phyloP scores from a whole-genome alignment of 2,797 vertebrate genomes.

The Oreochromis mossambicus region DNA sequence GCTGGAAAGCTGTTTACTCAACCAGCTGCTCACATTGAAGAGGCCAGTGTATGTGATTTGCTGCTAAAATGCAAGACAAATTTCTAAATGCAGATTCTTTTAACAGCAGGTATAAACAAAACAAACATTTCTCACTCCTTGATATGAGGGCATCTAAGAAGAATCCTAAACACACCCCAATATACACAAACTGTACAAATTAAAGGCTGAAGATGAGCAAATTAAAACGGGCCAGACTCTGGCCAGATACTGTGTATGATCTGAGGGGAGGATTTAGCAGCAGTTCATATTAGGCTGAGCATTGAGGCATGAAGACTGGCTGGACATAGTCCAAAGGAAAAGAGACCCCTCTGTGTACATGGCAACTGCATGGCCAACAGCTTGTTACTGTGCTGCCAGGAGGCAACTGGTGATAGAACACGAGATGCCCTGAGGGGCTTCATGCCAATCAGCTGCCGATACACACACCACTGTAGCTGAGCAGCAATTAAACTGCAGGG shows the following conservation, averaged over 20 bases:
- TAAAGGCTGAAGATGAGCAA: constrained; percentile 11
- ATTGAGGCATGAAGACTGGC: constrained; percentile 51
- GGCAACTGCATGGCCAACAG: constrained; percentile 60
- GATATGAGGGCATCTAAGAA: background rate
- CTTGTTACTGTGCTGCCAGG: constrained; percentile 64
- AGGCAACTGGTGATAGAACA: constrained; percentile 66
- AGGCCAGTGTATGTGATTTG: background rate
- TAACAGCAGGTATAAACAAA: background rate
- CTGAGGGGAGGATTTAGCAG: constrained; percentile 39
- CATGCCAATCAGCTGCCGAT: constrained; percentile 60
- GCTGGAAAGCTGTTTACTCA: constrained; percentile 36
- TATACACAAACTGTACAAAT: background rate
- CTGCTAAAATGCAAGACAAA: background rate
- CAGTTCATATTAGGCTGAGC: constrained; percentile 63
- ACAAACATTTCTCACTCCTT: background rate
- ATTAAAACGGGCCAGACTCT: background rate
- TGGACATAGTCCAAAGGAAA: constrained; percentile 58
- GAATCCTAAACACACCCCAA: background rate
- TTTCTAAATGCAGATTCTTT: background rate
- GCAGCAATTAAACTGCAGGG: constrained; percentile 53
- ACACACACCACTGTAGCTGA: constrained; percentile 30
- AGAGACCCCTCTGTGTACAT: constrained; percentile 57
- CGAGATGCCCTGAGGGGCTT: constrained; percentile 62
- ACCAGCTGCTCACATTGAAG: constrained; percentile 25
- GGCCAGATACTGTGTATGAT: constrained; percentile 31